Evolutionary conservation across 2,888 invertebrate genomes (phyloP).

Genomic region (Rotaria magnacalcarata): DNA sequence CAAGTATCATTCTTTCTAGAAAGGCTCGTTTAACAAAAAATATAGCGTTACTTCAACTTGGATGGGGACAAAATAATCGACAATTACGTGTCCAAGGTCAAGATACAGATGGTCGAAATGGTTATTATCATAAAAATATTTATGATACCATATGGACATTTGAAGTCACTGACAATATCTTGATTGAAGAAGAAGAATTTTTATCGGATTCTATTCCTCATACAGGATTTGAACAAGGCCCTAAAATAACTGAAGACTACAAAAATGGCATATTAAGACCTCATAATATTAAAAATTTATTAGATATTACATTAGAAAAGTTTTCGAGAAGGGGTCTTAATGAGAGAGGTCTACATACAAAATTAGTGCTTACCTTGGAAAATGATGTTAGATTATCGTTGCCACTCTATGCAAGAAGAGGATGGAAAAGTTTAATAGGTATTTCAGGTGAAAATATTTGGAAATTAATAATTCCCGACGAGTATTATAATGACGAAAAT

Average conservation of each 20-base stretch:
- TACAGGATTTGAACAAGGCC: not conserved
- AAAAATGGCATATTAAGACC: not conserved
- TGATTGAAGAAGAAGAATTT: not conserved
- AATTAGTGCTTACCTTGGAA: not conserved
- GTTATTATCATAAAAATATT: conserved; percentile 20
- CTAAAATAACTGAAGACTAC: not conserved
- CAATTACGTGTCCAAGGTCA: conserved; percentile 13
- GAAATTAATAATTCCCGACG: not conserved
- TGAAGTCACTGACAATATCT: not conserved
- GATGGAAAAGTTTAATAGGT: not conserved
- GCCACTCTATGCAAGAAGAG: not conserved
- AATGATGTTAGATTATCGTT: not conserved
- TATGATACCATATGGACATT: not conserved
- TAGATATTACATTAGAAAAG: not conserved
- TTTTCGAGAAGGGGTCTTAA: not conserved
- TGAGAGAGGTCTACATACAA: conserved; percentile 32
- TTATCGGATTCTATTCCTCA: not conserved
- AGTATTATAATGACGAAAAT: not conserved
- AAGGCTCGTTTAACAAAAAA: conserved; percentile 25
- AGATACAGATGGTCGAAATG: not conserved
- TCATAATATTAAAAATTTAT: too few relatives aligned
- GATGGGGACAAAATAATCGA: conserved; percentile 35
- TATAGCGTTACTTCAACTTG: not conserved
- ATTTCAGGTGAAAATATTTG: not conserved
- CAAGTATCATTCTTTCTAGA: not conserved